Evolutionary conservation across 2,888 invertebrate genomes (phyloP).

Genomic region (Scaptodrosophila latifasciaeformis): DNA sequence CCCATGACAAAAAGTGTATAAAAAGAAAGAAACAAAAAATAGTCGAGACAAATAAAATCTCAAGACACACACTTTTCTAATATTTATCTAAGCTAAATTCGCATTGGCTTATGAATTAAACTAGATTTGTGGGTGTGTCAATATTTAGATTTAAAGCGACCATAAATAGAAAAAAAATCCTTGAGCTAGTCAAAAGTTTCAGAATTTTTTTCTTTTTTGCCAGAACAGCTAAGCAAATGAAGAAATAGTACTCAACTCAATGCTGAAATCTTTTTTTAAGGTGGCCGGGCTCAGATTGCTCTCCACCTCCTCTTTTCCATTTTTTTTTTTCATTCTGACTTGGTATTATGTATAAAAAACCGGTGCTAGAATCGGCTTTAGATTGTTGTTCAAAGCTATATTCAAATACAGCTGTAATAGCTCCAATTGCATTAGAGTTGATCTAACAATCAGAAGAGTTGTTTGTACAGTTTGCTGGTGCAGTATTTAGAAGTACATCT

Average conservation of each 20-base stretch:
- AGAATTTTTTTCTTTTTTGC: slow-evolving; percentile 10
- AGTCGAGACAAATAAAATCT: slow-evolving; percentile 47
- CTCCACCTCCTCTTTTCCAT: too few relatives aligned
- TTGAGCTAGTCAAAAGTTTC: not conserved
- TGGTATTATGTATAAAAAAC: too few relatives aligned
- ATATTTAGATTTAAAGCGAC: slow-evolving; percentile 43
- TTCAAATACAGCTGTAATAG: slow-evolving; percentile 52
- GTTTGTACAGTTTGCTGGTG: slow-evolving; percentile 64
- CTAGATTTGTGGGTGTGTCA: slow-evolving; percentile 63
- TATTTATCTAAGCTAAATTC: slow-evolving; percentile 58
- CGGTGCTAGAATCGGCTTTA: too few relatives aligned
- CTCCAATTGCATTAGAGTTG: too few relatives aligned
- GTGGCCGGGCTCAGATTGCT: too few relatives aligned
- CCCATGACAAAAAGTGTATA: slow-evolving; percentile 15
- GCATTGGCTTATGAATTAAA: slow-evolving; percentile 49
- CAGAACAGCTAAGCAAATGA: slow-evolving; percentile 52
- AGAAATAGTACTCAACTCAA: too few relatives aligned
- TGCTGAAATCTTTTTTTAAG: too few relatives aligned
- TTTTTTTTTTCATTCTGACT: too few relatives aligned
- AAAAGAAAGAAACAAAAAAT: slow-evolving; percentile 11
- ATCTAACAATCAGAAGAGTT: slow-evolving; percentile 63
- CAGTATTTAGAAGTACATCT: slow-evolving; percentile 32
- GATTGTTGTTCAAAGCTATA: not conserved
- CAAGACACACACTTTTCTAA: slow-evolving; percentile 27
- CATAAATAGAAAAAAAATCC: slow-evolving; percentile 2